A percentile compares a stretch with the other conserved stretches of the same genome.
These are phyloP conservation scores for Byasa hedistus DNA, from an alignment of 2,888 invertebrate species.

Conservation along the genomic window DNA sequence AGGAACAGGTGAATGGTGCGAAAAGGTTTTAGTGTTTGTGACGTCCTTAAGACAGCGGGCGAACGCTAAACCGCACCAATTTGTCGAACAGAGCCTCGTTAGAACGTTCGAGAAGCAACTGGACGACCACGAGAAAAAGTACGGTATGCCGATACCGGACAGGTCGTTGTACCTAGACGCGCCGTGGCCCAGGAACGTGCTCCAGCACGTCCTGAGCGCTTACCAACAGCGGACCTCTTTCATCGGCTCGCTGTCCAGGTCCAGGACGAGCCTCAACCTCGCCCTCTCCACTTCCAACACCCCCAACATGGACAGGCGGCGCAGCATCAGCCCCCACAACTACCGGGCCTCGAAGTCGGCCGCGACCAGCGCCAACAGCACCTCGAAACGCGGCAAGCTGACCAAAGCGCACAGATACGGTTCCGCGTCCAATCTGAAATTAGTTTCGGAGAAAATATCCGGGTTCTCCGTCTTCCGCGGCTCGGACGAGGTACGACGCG, in stretches of 20 bases:
- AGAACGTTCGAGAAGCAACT: conserved; percentile 62
- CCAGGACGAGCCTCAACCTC: conserved; percentile 76
- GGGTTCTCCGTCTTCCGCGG: conserved; percentile 66
- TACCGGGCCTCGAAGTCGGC: conserved; percentile 53
- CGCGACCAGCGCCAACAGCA: conserved; percentile 48
- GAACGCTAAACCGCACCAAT: conserved; percentile 37
- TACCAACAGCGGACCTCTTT: conserved; percentile 70
- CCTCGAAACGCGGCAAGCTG: conserved; percentile 55
- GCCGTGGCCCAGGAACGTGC: conserved; percentile 71
- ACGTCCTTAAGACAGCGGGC: conserved; percentile 41
- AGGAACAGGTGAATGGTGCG: conserved; percentile 28
- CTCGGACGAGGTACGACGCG: conserved; percentile 49
- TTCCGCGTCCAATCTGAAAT: conserved; percentile 65
- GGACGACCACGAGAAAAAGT: conserved; percentile 72
- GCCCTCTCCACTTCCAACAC: conserved; percentile 57
- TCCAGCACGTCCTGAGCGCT: conserved; percentile 62
- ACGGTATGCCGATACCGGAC: conserved; percentile 62
- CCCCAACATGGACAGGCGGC: conserved; percentile 55
- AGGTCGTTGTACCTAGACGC: conserved; percentile 54
- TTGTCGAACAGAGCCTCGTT: conserved; percentile 55
- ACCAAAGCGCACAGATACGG: conserved; percentile 59
- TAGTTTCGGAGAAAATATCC: conserved; percentile 69
- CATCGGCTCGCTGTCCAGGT: conserved; percentile 77
- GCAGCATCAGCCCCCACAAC: conserved; percentile 58
- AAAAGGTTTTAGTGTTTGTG: conserved; percentile 43